phyloP scores from a whole-genome alignment of 1,140 invertebrate genomes.

The Drosophila eugracilis region DNA sequence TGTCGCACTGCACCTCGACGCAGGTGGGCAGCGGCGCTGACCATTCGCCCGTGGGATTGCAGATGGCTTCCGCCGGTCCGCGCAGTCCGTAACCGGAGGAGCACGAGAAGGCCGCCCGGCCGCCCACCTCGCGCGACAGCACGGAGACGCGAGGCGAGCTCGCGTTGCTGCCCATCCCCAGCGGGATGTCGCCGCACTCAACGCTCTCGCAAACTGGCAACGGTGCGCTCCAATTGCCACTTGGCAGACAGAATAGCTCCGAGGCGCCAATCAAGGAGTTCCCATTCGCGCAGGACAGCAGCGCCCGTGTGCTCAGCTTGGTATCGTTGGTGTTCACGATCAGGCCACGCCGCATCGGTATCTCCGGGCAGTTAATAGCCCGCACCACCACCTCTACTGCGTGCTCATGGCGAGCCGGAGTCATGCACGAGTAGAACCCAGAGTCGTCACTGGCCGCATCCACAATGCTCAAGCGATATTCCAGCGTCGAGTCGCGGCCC shows the following conservation, averaged over 20 bases:
- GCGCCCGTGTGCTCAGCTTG: conserved; percentile 90
- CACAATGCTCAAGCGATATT: conserved; percentile 92
- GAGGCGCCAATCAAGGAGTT: conserved; percentile 91
- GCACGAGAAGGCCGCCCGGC: conserved; percentile 92
- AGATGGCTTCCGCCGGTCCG: conserved; percentile 90
- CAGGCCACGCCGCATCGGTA: conserved; percentile 89
- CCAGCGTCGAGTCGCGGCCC: conserved; percentile 90
- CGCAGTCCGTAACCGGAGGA: conserved; percentile 91
- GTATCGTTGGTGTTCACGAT: conserved; percentile 89
- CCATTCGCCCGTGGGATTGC: conserved; percentile 92
- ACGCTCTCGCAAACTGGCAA: conserved; percentile 93
- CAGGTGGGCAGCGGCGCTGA: conserved; percentile 90
- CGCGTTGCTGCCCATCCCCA: conserved; percentile 85
- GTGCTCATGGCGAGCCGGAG: conserved; percentile 92
- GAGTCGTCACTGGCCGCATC: conserved; percentile 92
- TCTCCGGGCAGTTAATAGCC: conserved; percentile 91
- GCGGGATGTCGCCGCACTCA: conserved; percentile 90
- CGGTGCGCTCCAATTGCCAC: conserved; percentile 93
- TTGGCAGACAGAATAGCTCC: conserved; percentile 90
- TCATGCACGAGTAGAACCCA: conserved; percentile 92
- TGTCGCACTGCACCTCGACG: conserved; percentile 91
- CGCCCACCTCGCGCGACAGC: conserved; percentile 90
- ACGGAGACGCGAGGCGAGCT: conserved; percentile 88
- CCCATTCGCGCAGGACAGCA: conserved; percentile 92
- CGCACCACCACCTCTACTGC: conserved; percentile 92